A percentile compares a stretch with the other conserved stretches of the same genome.
Conservation (phyloP, 2,113 vertebrate species). For the Mungos mungo region DNA sequence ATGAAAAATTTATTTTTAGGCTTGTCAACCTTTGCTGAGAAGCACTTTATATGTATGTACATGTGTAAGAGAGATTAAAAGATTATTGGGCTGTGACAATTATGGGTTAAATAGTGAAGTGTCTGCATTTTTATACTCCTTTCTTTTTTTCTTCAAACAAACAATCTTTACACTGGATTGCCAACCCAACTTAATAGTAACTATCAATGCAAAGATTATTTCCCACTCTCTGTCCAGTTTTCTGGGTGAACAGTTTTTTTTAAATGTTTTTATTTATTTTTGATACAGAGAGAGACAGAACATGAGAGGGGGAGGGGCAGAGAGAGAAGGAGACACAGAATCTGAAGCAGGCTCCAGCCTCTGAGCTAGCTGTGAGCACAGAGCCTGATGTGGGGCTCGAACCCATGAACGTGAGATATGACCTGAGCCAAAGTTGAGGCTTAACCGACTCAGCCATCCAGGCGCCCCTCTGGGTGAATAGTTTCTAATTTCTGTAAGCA, state of each 20-base stretch:
- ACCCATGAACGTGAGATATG: no score
- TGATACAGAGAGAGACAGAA: no score
- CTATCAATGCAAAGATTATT: not conserved
- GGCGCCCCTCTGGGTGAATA: not conserved
- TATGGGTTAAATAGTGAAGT: not conserved
- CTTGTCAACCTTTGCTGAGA: not conserved
- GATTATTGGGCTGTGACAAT: not conserved
- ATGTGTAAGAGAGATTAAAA: not conserved
- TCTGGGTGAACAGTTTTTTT: not conserved
- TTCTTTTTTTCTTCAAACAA: not conserved
- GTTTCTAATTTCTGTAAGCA: not conserved
- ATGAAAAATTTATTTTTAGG: not conserved
- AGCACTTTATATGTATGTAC: not conserved
- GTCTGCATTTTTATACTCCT: not conserved
- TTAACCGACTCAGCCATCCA: no score
- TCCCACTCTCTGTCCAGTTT: not conserved
- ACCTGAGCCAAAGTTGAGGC: no score
- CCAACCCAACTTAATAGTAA: not conserved
- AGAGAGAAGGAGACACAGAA: no score
- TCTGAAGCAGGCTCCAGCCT: no score
- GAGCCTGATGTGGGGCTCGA: no score
- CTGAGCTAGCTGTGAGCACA: no score
- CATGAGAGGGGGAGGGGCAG: no score
- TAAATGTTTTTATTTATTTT: no score
- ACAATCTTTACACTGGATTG: not conserved